Evolutionary conservation across 1,140 invertebrate species (phyloP).

Genomic region (Heliconius eleuchia): DNA sequence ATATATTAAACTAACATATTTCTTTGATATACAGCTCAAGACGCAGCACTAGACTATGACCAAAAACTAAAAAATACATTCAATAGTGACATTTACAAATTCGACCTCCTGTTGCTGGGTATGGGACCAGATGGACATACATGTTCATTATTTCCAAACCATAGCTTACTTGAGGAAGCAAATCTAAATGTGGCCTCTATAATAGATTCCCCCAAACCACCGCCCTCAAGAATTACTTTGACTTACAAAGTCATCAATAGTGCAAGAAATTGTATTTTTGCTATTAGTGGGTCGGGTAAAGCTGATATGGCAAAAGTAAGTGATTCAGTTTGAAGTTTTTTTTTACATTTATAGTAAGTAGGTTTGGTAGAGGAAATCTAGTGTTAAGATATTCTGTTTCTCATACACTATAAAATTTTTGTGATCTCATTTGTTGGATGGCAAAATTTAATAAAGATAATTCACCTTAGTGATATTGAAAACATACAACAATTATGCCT

Average conservation of each 20-base stretch:
- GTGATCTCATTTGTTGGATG: too few relatives aligned
- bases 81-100: conserved; percentile 83
- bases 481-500: too few relatives aligned
- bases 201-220: conserved; percentile 97
- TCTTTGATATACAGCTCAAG: conserved; percentile 83
- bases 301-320: conserved; percentile 93
- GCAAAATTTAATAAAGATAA: too few relatives aligned
- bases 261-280: conserved; percentile 91
- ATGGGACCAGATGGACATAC: conserved; percentile 99
- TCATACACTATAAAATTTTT: too few relatives aligned
- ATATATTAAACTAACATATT: too few relatives aligned
- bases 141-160: conserved; percentile 97
- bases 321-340: conserved; percentile 28
- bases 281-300: conserved; percentile 91
- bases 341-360: too few relatives aligned
- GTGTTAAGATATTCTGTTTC: too few relatives aligned
- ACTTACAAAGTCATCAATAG: conserved; percentile 96
- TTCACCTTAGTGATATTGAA: too few relatives aligned
- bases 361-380: too few relatives aligned
- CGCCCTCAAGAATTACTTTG: conserved; percentile 93
- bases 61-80: conserved; percentile 85
- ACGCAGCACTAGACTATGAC: conserved; percentile 92
- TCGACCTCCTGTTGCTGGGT: conserved; percentile 95
- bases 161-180: conserved; percentile 86
- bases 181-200: conserved; percentile 91